These are phyloP conservation scores for Ardeotis arabs DNA, from an alignment of 2,113 vertebrate genomes.

Conservation along the genomic window DNA sequence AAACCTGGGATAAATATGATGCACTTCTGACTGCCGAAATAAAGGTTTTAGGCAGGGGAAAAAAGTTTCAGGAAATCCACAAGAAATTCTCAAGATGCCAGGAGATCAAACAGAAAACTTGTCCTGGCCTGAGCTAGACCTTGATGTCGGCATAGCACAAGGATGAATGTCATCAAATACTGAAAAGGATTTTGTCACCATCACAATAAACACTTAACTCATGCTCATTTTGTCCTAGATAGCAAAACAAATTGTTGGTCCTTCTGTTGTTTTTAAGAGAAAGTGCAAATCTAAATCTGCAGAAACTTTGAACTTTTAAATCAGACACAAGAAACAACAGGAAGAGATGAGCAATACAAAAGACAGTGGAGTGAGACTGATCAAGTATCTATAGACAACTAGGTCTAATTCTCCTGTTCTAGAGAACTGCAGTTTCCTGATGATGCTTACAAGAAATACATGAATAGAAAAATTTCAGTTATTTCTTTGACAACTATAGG, in stretches of 20 bases:
- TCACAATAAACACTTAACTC: neutral
- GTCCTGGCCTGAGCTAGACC: neutral
- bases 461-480: neutral
- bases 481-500: neutral
- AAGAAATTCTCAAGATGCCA: neutral
- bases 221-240: neutral
- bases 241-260: neutral
- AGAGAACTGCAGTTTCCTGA: neutral
- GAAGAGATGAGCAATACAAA: neutral
- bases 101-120: neutral
- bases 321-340: neutral
- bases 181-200: neutral
- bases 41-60: neutral
- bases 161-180: neutral
- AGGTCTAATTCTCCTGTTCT: neutral
- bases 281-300: neutral
- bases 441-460: neutral
- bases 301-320: neutral
- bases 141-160: neutral
- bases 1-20: neutral
- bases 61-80: neutral
- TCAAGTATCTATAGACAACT: neutral
- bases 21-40: neutral
- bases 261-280: neutral
- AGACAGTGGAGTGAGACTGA: neutral